Evolutionary conservation across 2,113 vertebrate genomes (phyloP), one percentile per base, ranked within the genome.

Genomic region (Lepisosteus osseus): DNA sequence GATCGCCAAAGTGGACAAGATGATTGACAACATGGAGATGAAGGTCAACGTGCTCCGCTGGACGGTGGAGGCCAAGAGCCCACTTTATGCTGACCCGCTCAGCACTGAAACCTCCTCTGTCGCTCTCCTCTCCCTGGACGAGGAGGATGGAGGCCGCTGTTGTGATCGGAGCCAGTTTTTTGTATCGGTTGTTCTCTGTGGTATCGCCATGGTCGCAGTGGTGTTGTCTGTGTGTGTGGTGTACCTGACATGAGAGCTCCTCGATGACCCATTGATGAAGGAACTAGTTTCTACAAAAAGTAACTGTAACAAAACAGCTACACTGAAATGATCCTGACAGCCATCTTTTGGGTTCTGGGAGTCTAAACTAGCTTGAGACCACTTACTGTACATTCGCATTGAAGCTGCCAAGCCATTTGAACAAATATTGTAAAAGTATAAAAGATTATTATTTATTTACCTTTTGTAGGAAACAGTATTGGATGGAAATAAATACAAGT

Each of bases 21-120:
- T 90, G 84, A 85, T 91, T 6, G 86, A 87, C 6, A 85, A 90
- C 79, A 92, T 86, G 84, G 90, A 91, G 84, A 68, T 17, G 79
- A 92, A 92, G 78, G 87, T 89, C 6, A 84, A 88, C 11, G 89
- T 87, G 12, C 42, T 90, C 73, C 80, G 86, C 54, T 91, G 87
- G 88, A 82, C 80, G 82, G 86, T 87, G 74, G 82, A 91, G 72
- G 83, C 88, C 43, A 72, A 0, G 0, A 61, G 80, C 17, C 84
- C 78, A 0, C 76, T 86, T 81, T 75, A 88, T 0, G 77, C 79
- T 7, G 90, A 94, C n/a, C 78, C 81, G 0, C 70, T 86, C 78
- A 89, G 85, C 82, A 78, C 74, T 0, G 84, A 88, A 77, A 89
- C 82, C 74, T 69, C 77, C 73, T 89, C 88, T 2, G 29, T 88